Base-by-base conservation (phyloP, 2,797 vertebrate species). In the Anas bernieri region DNA sequence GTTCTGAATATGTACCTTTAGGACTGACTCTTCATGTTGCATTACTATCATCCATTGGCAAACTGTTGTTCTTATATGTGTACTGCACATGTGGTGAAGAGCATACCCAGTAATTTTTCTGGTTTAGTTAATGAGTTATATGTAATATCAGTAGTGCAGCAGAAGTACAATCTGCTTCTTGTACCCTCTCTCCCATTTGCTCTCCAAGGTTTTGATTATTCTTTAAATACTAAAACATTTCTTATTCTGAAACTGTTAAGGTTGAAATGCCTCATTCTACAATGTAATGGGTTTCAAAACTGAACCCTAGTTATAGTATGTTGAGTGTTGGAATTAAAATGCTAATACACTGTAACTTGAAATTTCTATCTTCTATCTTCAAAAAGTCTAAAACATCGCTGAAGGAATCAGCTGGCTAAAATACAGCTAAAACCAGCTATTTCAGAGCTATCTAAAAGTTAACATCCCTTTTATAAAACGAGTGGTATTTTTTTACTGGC, bases 391-490 rank as follows among this genome's bases (percentile, higher is more conserved):
- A 85, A 88, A 93, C 33, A 68, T 90, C 74, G 58, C 70, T 89
- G 85, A 88, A 92, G 83, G 66, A 26, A 17, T 9, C 62, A 92
- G 83, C 76, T 93, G 61, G 86, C 75, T 95, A 68, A 95, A 92
- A 88, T 69, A 70, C 72, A 64, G 28, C 95, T 83, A 43, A 86
- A 92, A 35, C 62, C 70, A 75, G 63, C 78, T 95, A 20, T 74
- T 87, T 95, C 73, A 93, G 89, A 95, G 88, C 80, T 88, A 39
- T 92, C 83, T 92, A 59, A 90, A 93, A 54, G 35, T 82, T 90
- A 28, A 54, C 77, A 81, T 69, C 70, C 56, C 89, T 97, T 78
- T 90, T 94, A 46, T 91, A 95, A 83, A 90, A 79, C 33, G 12
- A 39, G 30, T 86, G 70, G 25, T 33, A 17, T 83, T 95, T 91